Conservation (phyloP, 2,113 vertebrate species). For the Indicator maculatus region DNA sequence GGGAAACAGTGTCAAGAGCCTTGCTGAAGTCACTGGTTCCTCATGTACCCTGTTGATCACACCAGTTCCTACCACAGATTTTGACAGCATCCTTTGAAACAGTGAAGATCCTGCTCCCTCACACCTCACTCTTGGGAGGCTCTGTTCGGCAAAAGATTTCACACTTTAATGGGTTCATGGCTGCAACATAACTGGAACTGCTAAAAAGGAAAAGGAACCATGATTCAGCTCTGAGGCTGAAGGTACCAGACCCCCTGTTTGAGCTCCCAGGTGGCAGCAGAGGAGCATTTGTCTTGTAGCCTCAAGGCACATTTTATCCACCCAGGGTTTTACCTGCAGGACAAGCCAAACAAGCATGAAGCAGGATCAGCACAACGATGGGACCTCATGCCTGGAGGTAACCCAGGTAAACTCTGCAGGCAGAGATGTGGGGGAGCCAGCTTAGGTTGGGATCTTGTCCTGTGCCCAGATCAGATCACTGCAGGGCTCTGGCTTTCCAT, state of each 20-base stretch:
- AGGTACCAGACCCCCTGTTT: background rate
- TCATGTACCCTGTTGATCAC: too few species aligned
- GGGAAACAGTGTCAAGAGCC: too few species aligned
- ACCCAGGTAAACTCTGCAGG: background rate
- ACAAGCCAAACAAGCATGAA: background rate
- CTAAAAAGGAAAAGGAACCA: background rate
- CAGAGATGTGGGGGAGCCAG: background rate
- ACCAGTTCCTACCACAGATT: background rate
- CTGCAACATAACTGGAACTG: background rate
- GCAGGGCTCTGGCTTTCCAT: background rate
- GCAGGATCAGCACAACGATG: background rate
- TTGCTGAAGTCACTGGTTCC: too few species aligned
- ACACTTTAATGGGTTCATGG: background rate
- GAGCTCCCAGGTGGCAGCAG: background rate
- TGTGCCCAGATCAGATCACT: background rate
- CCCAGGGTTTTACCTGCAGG: background rate
- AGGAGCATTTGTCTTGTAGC: background rate
- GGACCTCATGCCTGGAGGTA: background rate
- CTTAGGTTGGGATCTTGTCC: too few species aligned
- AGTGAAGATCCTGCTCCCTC: background rate
- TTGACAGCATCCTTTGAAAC: background rate
- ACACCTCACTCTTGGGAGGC: background rate
- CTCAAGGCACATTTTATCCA: background rate
- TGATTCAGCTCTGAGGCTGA: background rate
- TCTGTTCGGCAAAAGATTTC: rapidly evolving